These are phyloP conservation scores for Urophycis tenuis DNA, from an alignment of 2,797 vertebrate species.

Conservation along the genomic window DNA sequence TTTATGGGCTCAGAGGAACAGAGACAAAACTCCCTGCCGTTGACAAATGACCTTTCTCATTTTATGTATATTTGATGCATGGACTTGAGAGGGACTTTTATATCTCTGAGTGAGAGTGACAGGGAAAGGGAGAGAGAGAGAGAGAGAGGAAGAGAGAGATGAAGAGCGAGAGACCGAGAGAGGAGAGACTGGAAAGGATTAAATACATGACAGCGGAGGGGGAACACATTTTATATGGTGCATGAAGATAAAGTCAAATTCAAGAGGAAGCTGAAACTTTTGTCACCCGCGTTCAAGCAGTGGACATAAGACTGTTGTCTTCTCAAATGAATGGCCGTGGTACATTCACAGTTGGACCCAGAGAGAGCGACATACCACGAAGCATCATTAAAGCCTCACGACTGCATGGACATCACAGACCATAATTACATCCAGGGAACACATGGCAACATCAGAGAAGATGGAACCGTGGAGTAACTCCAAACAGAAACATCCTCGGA, in stretches of 20 bases:
- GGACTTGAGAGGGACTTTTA: background rate
- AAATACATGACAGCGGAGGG: background rate
- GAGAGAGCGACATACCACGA: background rate
- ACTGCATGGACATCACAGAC: background rate
- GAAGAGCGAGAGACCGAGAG: background rate
- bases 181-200: background rate
- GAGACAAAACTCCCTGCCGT: background rate
- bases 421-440: constrained; percentile 20
- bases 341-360: background rate
- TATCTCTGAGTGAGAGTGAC: constrained; percentile 1
- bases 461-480: constrained; percentile 20
- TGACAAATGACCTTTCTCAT: background rate
- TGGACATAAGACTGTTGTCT: background rate
- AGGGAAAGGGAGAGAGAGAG: background rate
- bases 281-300: background rate
- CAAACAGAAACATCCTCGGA: constrained; percentile 12
- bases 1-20: background rate
- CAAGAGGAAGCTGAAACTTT: background rate
- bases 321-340: background rate
- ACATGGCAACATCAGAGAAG: constrained; percentile 33
- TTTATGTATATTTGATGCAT: background rate
- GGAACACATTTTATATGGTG: background rate
- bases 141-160: background rate
- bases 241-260: background rate
- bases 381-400: background rate